Conservation (phyloP, 2,797 vertebrate genomes). For the Enteromius treurensis region DNA sequence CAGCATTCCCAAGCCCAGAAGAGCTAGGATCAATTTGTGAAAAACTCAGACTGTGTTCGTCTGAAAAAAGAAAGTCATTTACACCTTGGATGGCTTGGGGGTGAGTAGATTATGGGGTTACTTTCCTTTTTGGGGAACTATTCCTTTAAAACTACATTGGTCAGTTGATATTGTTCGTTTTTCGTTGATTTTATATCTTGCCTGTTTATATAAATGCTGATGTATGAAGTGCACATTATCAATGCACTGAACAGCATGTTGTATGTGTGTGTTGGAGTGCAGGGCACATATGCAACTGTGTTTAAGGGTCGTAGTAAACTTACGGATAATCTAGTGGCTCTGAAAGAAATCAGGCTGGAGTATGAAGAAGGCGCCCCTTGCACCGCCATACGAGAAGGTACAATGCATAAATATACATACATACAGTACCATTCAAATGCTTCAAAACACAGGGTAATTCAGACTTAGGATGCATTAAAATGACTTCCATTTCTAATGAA, state of each 20-base stretch:
- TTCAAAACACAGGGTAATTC: not conserved
- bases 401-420: not conserved
- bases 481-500: not conserved
- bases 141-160: not conserved
- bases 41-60: no score
- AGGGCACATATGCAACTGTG: slow-evolving; percentile 84
- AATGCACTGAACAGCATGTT: not conserved
- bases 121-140: no score
- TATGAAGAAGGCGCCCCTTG: slow-evolving; percentile 84
- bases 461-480: not conserved
- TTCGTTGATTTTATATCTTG: not conserved
- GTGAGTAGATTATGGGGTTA: no score
- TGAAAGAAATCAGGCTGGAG: slow-evolving; percentile 83
- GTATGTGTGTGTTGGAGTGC: slow-evolving; percentile 21
- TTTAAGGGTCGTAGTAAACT: slow-evolving; percentile 83
- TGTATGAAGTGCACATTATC: not conserved
- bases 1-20: no score
- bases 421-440: not conserved
- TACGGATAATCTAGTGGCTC: slow-evolving; percentile 81
- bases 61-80: no score
- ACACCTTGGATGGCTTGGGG: no score
- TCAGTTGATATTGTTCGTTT: not conserved
- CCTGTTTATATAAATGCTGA: not conserved
- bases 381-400: slow-evolving; percentile 84
- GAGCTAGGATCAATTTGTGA: no score